Evolutionary conservation across 2,113 vertebrate genomes (phyloP), one percentile per base, ranked within the genome.

Genomic region (Sphaerodactylus townsendi): DNA sequence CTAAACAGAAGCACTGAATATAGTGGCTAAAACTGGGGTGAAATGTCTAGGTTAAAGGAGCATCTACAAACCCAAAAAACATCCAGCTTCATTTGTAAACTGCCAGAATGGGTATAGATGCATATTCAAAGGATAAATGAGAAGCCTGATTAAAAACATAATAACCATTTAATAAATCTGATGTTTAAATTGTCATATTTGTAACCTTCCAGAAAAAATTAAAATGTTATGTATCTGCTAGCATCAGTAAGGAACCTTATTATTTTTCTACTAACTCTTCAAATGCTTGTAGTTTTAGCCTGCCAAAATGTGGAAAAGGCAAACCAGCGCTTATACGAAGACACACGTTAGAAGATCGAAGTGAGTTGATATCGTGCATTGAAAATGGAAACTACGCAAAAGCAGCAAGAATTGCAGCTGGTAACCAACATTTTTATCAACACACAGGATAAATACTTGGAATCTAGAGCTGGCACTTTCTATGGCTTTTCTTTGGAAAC

Each of bases 371-470:
- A 78, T 98, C 99, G 66, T 99, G 98, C 84, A 99, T 99, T 39
- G 98, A 99, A 95, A 99, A 96, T 0, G 98, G 98, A 59, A 98
- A 99, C 92, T 99, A 98, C 74, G 98, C 98, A 89, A 98, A 98
- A 96, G 98, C 99, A 3, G 98, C 99, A 88, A 95, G 98, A 83
- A 98, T 99, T 50, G 98, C 98, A 39, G 98, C 98, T 4, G 99
- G 99, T 99, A 95, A 95, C 83, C 84, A 88, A 46, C 79, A 79
- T 72, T 74, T 80, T 21, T 76, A 1, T 87, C 39, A 30, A 62
- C 53, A n/a, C 48, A 53, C 53, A 25, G 28, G 28, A 72, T 81
- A 68, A 68, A 19, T 17, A 19, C 10, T 2, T 68, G 17, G 33
- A 68, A 68, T 35, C 33, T 2, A 33, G 15, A 48, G 37, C 2